phyloP scores from a whole-genome alignment of 1,140 invertebrate genomes.

The Brachionus angularis region DNA sequence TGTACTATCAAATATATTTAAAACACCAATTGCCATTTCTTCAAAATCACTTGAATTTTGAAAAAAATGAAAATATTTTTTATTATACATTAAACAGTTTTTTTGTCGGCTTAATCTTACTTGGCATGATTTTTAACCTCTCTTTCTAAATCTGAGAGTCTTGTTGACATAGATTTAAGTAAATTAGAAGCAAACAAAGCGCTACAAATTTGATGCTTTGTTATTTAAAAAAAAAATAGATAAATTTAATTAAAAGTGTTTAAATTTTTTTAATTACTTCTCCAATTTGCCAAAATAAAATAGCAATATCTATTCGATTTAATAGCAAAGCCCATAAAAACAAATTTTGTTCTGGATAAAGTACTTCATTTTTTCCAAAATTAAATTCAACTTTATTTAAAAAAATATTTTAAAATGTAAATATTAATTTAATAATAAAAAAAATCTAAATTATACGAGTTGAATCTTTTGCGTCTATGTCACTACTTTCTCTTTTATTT shows the following conservation, averaged over 20 bases:
- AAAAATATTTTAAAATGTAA: not conserved
- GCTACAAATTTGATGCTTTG: conserved; percentile 47
- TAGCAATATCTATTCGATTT: conserved; percentile 51
- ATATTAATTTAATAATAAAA: not conserved
- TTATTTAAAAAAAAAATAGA: conserved; percentile 12
- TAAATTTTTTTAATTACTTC: no score
- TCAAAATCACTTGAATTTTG: conserved; percentile 51
- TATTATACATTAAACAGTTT: conserved; percentile 39
- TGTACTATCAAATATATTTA: conserved; percentile 47
- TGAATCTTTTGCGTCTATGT: conserved; percentile 28
- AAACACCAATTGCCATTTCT: conserved; percentile 49
- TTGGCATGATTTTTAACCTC: conserved; percentile 46
- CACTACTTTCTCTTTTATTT: conserved; percentile 35
- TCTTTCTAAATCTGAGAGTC: conserved; percentile 49
- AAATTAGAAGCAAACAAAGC: conserved; percentile 51
- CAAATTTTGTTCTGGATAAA: conserved; percentile 51
- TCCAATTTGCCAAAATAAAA: conserved; percentile 53
- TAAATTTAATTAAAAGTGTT: no score
- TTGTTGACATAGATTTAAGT: conserved; percentile 48
- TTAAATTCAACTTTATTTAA: conserved; percentile 36
- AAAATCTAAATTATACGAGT: conserved; percentile 5
- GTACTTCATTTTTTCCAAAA: conserved; percentile 46
- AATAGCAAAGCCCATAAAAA: conserved; percentile 55
- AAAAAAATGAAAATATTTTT: conserved; percentile 1
- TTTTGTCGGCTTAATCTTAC: conserved; percentile 45